These are phyloP conservation scores for Pelobates fuscus DNA, from an alignment of 2,113 vertebrate species.

Conservation along the genomic window DNA sequence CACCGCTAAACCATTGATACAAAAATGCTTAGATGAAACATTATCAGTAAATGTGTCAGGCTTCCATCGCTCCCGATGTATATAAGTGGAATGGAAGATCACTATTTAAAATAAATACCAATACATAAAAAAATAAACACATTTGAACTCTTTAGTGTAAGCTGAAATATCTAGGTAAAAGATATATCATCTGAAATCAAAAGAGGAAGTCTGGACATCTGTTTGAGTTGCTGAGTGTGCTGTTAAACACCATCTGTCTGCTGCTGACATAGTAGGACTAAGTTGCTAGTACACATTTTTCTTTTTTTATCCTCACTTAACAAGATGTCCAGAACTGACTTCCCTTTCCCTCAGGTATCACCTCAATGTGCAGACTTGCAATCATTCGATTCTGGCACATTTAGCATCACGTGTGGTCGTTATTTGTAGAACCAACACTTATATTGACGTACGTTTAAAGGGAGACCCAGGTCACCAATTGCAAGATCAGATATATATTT, in stretches of 20 bases:
- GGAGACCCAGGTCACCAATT: no score
- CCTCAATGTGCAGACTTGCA: slow-evolving; percentile 3
- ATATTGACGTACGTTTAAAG: no score
- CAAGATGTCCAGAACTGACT: neutral
- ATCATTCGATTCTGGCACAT: neutral
- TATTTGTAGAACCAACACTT: neutral
- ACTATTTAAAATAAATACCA: no score
- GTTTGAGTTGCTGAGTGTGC: neutral
- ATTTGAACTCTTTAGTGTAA: no score
- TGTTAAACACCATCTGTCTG: slow-evolving; percentile 31
- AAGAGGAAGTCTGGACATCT: slow-evolving; percentile 41
- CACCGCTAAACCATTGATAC: no score
- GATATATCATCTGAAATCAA: neutral
- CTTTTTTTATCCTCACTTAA: neutral
- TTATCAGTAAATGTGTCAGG: no score
- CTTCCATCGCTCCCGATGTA: no score
- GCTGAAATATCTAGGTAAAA: no score
- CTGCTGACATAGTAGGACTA: neutral
- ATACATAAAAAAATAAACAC: no score
- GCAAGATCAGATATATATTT: no score
- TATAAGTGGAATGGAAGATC: no score
- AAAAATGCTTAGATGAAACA: no score
- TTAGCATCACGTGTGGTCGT: neutral
- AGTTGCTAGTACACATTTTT: slow-evolving; percentile 11
- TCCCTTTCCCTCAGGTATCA: slow-evolving; percentile 13